A percentile compares a stretch with the other conserved stretches of the same genome.
These are phyloP conservation scores for Lochmaea crataegi DNA, from an alignment of 2,888 invertebrate genomes.

Conservation along the genomic window DNA sequence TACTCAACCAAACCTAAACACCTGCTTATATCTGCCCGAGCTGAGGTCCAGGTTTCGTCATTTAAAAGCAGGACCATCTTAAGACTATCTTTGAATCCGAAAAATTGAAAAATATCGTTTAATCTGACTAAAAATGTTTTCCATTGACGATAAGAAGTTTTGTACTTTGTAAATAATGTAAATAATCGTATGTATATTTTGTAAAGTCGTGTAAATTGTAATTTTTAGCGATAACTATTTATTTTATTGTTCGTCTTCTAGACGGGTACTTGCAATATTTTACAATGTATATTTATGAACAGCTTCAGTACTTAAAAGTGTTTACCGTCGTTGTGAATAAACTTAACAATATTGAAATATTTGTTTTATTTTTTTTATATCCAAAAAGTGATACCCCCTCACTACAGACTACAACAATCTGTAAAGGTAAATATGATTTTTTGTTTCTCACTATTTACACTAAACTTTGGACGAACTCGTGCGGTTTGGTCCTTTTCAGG, in stretches of 20 bases:
- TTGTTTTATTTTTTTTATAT: slow-evolving; percentile 18
- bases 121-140: not conserved
- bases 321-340: slow-evolving; percentile 61
- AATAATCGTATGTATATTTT: slow-evolving; percentile 22
- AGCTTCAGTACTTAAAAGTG: slow-evolving; percentile 59
- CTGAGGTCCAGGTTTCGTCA: no score
- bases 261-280: slow-evolving; percentile 64
- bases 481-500: no score
- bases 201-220: slow-evolving; percentile 51
- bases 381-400: no score
- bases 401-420: no score
- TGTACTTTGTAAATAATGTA: slow-evolving; percentile 36
- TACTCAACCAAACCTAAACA: no score
- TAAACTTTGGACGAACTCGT: no score
- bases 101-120: not conserved
- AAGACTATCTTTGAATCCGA: no score
- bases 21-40: no score
- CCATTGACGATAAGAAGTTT: not conserved
- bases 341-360: slow-evolving; percentile 37
- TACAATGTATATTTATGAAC: slow-evolving; percentile 55
- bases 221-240: slow-evolving; percentile 52
- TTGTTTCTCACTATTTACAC: no score
- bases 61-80: no score
- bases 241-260: slow-evolving; percentile 55
- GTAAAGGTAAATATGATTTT: no score